Conservation (phyloP, 2,888 invertebrate species). For the Epinotia brunnichana region DNA sequence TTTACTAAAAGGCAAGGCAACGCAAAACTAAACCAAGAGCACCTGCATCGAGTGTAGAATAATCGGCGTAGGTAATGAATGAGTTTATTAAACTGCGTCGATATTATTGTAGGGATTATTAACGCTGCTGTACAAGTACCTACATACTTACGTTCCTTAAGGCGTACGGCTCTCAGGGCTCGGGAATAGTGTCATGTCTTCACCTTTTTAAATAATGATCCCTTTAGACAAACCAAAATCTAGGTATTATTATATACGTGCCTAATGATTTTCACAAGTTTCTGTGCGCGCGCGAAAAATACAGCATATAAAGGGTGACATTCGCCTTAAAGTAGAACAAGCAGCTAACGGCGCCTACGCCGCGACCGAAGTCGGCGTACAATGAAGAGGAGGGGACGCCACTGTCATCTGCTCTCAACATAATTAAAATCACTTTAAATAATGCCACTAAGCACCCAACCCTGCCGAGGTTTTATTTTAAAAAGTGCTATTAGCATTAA, state of each 20-base stretch:
- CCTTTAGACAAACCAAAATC: no score
- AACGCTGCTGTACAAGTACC: background rate
- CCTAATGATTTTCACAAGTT: no score
- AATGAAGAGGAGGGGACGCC: slow-evolving; percentile 80
- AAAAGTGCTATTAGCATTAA: slow-evolving; percentile 83
- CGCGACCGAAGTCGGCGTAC: slow-evolving; percentile 60
- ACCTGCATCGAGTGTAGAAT: background rate
- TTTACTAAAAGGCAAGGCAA: no score
- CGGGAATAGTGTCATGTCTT: no score
- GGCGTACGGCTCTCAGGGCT: no score
- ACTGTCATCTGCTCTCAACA: slow-evolving; percentile 83
- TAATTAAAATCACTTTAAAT: slow-evolving; percentile 84
- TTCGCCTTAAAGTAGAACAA: slow-evolving; percentile 27
- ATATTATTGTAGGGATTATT: background rate
- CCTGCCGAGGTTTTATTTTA: slow-evolving; percentile 79
- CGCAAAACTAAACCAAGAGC: no score
- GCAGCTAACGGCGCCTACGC: slow-evolving; percentile 56
- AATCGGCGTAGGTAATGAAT: no score
- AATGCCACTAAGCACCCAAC: slow-evolving; percentile 79
- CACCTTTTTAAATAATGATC: no score
- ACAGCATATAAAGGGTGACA: no score
- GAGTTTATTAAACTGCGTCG: slow-evolving; percentile 7
- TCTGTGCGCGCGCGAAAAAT: no score
- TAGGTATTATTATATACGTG: no score
- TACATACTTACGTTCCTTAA: slow-evolving; percentile 11